Base-by-base conservation (phyloP, 2,888 invertebrate species). In the Ennomos quercinarius region DNA sequence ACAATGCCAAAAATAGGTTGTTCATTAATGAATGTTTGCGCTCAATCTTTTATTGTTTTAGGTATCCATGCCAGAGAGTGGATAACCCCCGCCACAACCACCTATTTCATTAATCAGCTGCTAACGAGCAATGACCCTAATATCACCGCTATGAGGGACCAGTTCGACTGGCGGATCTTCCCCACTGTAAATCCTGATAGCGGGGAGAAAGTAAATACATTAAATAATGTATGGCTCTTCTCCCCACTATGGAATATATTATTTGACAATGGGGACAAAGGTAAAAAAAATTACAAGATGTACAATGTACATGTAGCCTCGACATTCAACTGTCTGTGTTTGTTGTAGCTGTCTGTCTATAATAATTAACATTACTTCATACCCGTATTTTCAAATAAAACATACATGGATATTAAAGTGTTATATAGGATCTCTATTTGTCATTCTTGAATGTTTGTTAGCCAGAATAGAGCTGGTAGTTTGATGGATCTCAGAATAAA, bases 171-270 rank as follows among this genome's bases (percentile, higher is more conserved):
- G 95, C 95, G 95, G 74, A 93, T 97, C 66, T 93, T 96, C 70
- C 96, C 97, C 0, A 93, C 95, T 8, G 93, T 95, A 66, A 97
- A 97, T 83, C 97, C 96, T 48, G 97, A 97, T 81, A 97, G 97
- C n/a, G n/a, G n/a, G n/a, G n/a, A n/a, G n/a, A n/a, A n/a, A n/a
- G n/a, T n/a, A n/a, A n/a, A n/a, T n/a, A n/a, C n/a, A n/a, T n/a
- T n/a, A n/a, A n/a, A n/a, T n/a, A n/a, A n/a, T n/a, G n/a, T n/a
- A n/a, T n/a, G n/a, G n/a, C n/a, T n/a, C n/a, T n/a, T n/a, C n/a
- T n/a, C n/a, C n/a, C n/a, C n/a, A n/a, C n/a, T n/a, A n/a, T n/a
- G n/a, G n/a, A n/a, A n/a, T n/a, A n/a, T n/a, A n/a, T n/a, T n/a
- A n/a, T n/a, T n/a, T n/a, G n/a, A n/a, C n/a, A n/a, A n/a, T n/a